Conservation (phyloP, 2,113 vertebrate species). For the Forbesichthys papilliferus region DNA sequence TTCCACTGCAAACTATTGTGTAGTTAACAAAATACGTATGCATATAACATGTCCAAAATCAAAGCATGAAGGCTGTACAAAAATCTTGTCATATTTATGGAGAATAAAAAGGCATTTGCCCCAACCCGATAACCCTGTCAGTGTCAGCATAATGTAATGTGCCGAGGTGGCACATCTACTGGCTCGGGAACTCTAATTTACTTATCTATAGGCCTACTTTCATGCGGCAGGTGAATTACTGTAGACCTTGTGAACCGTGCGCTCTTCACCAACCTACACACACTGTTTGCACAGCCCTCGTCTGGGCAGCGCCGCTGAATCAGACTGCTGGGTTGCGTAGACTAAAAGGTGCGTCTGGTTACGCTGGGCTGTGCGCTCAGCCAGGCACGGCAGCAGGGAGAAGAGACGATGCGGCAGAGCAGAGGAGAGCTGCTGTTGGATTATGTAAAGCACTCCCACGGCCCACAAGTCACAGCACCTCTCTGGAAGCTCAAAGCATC, state of each 20-base stretch:
- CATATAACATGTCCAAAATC: slow-evolving; percentile 49
- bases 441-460: slow-evolving; percentile 75
- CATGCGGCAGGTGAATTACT: neutral
- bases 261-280: slow-evolving; percentile 31
- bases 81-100: slow-evolving; percentile 34
- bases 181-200: slow-evolving; percentile 3
- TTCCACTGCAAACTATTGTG: slow-evolving; percentile 16
- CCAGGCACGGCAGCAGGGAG: slow-evolving; percentile 52
- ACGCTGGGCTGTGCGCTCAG: slow-evolving; percentile 38
- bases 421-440: slow-evolving; percentile 62
- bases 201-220: slow-evolving; percentile 1
- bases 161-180: neutral
- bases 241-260: slow-evolving; percentile 29
- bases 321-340: slow-evolving; percentile 29
- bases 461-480: slow-evolving; percentile 65
- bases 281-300: slow-evolving; percentile 4
- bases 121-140: neutral
- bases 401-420: slow-evolving; percentile 51
- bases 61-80: slow-evolving; percentile 46
- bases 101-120: slow-evolving; percentile 23
- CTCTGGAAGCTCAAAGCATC: slow-evolving; percentile 66
- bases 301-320: slow-evolving; percentile 40
- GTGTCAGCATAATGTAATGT: neutral
- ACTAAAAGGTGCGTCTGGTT: slow-evolving; percentile 37
- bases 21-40: slow-evolving; percentile 9